phyloP scores from a whole-genome alignment of 2,113 vertebrate species.

The Erinaceus europaeus region DNA sequence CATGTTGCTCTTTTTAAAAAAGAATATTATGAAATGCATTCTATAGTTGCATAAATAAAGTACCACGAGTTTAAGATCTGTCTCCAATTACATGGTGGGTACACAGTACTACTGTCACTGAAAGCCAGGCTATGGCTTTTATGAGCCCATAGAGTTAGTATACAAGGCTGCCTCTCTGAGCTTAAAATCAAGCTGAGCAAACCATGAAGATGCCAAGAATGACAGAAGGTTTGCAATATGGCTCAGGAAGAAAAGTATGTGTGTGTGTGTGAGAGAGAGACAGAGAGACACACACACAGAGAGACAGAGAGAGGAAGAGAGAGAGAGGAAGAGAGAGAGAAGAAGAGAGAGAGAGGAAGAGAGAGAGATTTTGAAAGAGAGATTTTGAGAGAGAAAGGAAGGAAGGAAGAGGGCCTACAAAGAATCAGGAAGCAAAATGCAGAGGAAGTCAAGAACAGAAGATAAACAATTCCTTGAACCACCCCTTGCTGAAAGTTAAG shows the following conservation, averaged over 20 bases:
- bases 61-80: not conserved
- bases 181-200: not conserved
- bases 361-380: no score
- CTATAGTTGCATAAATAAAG: not conserved
- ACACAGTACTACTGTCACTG: not conserved
- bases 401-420: not conserved
- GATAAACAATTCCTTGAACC: not conserved
- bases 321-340: no score
- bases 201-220: not conserved
- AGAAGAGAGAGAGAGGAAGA: no score
- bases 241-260: not conserved
- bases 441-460: not conserved
- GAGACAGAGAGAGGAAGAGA: no score
- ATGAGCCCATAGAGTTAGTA: no score
- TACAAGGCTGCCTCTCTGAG: not conserved
- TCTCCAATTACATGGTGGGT: not conserved
- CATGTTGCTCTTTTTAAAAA: not conserved
- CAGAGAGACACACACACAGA: no score
- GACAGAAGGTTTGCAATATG: not conserved
- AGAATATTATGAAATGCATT: not conserved
- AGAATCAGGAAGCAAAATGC: not conserved
- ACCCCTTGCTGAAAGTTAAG: not conserved
- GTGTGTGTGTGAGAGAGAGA: no score
- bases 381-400: not conserved
- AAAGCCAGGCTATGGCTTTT: not conserved